These are phyloP conservation scores for Lepus europaeus DNA, from an alignment of 2,113 vertebrate species.

Conservation along the genomic window DNA sequence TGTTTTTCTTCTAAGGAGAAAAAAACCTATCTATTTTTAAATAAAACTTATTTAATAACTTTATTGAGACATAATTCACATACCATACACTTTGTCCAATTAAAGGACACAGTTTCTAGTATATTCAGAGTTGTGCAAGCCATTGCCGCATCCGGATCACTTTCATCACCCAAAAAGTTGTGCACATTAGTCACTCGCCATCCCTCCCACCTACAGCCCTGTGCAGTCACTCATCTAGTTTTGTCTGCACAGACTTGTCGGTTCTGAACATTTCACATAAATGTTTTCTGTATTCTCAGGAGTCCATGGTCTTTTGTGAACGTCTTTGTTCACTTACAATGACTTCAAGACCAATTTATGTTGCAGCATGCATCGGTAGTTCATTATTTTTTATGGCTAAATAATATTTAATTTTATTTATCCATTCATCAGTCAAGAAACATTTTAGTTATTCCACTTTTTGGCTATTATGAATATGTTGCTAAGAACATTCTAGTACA, in stretches of 20 bases:
- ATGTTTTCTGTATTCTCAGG: not conserved
- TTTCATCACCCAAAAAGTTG: not conserved
- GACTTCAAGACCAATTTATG: not conserved
- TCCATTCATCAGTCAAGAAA: slow-evolving; percentile 4
- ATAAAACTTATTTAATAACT: not conserved
- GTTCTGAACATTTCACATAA: not conserved
- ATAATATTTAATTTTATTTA: not conserved
- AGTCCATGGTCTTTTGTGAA: not conserved
- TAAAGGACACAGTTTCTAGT: not conserved
- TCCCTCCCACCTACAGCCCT: not conserved
- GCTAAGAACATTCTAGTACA: not conserved
- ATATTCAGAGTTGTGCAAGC: not conserved
- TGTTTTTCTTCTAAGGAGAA: not conserved
- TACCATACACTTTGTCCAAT: not conserved
- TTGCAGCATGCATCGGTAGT: not conserved
- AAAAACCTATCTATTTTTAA: not conserved
- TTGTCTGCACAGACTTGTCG: not conserved
- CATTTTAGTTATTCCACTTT: not conserved
- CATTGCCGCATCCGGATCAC: not conserved
- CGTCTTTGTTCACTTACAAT: not conserved
- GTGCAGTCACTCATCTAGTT: not conserved
- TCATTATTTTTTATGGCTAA: not conserved
- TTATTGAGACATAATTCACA: slow-evolving; percentile 8
- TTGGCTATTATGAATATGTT: not conserved
- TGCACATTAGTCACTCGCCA: not conserved